These are phyloP conservation scores for Nebria salina DNA, from an alignment of 2,888 invertebrate genomes.

Conservation along the genomic window DNA sequence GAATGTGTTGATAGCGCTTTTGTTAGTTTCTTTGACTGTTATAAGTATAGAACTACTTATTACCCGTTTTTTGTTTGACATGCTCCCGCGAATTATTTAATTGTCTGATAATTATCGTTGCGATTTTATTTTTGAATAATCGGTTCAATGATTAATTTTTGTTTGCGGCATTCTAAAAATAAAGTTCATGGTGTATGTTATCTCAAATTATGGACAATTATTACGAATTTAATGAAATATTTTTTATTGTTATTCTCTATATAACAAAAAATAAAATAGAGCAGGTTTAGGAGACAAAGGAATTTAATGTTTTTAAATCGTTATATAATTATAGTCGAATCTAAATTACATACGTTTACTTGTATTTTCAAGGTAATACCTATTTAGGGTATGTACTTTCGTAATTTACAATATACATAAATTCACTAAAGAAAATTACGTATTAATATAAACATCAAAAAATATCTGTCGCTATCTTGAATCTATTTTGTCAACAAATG, in stretches of 20 bases:
- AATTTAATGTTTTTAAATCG: neutral
- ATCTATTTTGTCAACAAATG: too few species aligned
- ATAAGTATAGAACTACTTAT: neutral
- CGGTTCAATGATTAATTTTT: constrained; percentile 6
- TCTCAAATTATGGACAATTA: neutral
- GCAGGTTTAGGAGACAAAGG: neutral
- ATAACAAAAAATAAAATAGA: neutral
- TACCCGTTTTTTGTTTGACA: neutral
- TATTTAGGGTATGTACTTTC: neutral
- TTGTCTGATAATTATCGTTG: neutral
- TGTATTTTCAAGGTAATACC: neutral
- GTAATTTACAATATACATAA: neutral
- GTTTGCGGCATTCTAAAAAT: constrained; percentile 8
- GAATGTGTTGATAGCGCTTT: neutral
- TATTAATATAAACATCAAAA: too few species aligned
- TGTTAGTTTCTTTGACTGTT: neutral
- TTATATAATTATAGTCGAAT: neutral
- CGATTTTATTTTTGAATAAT: constrained; percentile 4
- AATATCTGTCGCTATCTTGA: too few species aligned
- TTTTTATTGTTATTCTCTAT: neutral
- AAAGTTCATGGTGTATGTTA: neutral
- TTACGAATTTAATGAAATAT: neutral
- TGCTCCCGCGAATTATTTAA: neutral
- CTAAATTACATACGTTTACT: neutral
- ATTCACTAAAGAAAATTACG: too few species aligned